Evolutionary conservation across 2,888 invertebrate species (phyloP), one percentile per base, ranked within the genome.

Genomic region (Ennomos fuscantarius): DNA sequence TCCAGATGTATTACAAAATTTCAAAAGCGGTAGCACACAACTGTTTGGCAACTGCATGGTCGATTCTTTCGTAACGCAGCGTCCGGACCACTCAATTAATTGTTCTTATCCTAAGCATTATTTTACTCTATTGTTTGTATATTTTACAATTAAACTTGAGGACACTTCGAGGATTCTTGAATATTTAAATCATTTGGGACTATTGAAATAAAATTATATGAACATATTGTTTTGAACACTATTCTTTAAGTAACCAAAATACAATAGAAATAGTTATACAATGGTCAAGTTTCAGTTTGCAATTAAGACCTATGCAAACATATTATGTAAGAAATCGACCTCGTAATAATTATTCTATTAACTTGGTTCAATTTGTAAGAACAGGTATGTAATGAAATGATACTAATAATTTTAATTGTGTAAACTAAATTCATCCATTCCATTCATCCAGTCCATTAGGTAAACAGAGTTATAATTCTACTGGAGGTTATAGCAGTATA

Each of bases 61-160:
- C 82, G 82, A 82, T 84, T 86, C 82, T 89, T 87, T 89, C 87
- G 81, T 73, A 87, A 82, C 84, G 82, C 89, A 89, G 90, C 90
- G 89, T 89, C 88, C 88, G 89, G 87, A 89, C 89, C 90, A 84
- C 82, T 86, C 84, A 80, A 87, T 86, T 89, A 89, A 89, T 91
- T 89, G 91, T 91, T 89, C 79, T 84, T 83, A 88, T 83, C 80
- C 82, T 53, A 54, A 59, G 57, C 62, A 62, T 61, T 81, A 82
- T 81, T 82, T 84, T 76, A 78, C 79, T 81, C 82, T 85, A 83
- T 88, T 87, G 84, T 88, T 87, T 82, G 65, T 65, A 54, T 60
- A 45, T 48, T 60, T 59, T 47, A 49, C 48, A 57, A 54, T 47
- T 51, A 56, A 51, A 58, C 37, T 24, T 34, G 55, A 66, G 64